Base-by-base conservation (phyloP, 2,888 invertebrate species). In the Pyrrhosoma nymphula region DNA sequence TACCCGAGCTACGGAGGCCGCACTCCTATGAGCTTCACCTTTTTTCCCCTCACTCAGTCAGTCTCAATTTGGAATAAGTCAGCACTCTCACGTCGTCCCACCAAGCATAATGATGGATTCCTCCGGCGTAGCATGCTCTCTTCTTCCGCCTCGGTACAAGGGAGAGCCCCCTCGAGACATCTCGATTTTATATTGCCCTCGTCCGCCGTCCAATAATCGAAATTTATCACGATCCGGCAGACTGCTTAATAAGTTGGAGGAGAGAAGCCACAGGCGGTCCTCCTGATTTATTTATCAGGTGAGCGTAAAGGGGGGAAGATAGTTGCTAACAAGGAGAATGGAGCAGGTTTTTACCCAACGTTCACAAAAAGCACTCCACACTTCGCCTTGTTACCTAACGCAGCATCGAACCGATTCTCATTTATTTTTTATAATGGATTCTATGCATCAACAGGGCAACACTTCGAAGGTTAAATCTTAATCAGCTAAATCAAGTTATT, bases 281-380 rank as follows among this genome's bases (percentile, higher is more conserved):
- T 82, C 82, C 35, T 82, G 82, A 82, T 82, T 82, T 82, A 82
- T 82, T 82, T 82, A 82, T 82, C 82, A 82, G 35, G 82, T 26
- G 35, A 30, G 26, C 69, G n/a, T 10, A 35, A 26, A 82, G 82
- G 82, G 14, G 82, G 82, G 47, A 47, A 82, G 16, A 35, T 82
- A n/a, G 14, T 35, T 35, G 82, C 82, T 82, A 82, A 82, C 82
- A 16, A 82, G 82, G 82, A 35, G 16, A 35, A 14, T 16, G 82
- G 35, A 35, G 82, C 16, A 14, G 35, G 82, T 82, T 82, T 82
- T 82, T 82, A 82, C 82, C 82, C 26, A 35, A 35, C 82, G 35
- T 10, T 82, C 82, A 82, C 82, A 82, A 82, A 82, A 82, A 82
- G 82, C 82, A 82, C 82, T 0, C 18, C 30, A 82, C 35, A 35